Evolutionary conservation across 2,888 invertebrate species (phyloP).

Genomic region (Disparrhopalites patrizii): DNA sequence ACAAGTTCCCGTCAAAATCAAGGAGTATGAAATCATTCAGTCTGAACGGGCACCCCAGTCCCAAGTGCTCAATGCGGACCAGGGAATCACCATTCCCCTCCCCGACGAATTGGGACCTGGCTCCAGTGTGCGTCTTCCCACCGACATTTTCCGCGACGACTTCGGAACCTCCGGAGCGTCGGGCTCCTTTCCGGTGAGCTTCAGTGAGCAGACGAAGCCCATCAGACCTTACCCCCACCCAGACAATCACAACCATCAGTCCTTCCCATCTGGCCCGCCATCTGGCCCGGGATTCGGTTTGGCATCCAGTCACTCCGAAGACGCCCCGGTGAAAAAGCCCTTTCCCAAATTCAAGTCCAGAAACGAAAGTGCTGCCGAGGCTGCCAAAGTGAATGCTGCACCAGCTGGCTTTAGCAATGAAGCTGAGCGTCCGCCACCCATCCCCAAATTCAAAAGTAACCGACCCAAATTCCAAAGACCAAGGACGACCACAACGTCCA

Average conservation of each 20-base stretch:
- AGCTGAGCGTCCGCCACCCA: background rate
- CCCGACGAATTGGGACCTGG: slow-evolving; percentile 40
- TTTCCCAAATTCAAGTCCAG: slow-evolving; percentile 35
- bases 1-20: slow-evolving; percentile 25
- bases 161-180: slow-evolving; percentile 16
- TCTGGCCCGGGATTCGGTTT: slow-evolving; percentile 6
- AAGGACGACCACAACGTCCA: background rate
- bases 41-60: background rate
- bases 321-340: slow-evolving; percentile 42
- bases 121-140: slow-evolving; percentile 31
- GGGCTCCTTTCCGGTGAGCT: background rate
- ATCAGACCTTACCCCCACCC: slow-evolving; percentile 15
- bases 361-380: background rate
- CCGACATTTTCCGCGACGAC: slow-evolving; percentile 37
- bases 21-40: slow-evolving; percentile 29
- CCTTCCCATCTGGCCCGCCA: background rate
- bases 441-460: slow-evolving; percentile 28
- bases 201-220: background rate
- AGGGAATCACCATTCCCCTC: slow-evolving; percentile 38
- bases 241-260: slow-evolving; percentile 5
- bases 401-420: slow-evolving; percentile 17
- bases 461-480: slow-evolving; percentile 26
- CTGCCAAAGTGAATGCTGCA: background rate
- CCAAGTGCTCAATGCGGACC: background rate
- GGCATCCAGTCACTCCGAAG: slow-evolving; percentile 40